Conservation (phyloP, 30 jellyfish, hydroid and myxozoan species). For the Chironex yamaguchii region DNA sequence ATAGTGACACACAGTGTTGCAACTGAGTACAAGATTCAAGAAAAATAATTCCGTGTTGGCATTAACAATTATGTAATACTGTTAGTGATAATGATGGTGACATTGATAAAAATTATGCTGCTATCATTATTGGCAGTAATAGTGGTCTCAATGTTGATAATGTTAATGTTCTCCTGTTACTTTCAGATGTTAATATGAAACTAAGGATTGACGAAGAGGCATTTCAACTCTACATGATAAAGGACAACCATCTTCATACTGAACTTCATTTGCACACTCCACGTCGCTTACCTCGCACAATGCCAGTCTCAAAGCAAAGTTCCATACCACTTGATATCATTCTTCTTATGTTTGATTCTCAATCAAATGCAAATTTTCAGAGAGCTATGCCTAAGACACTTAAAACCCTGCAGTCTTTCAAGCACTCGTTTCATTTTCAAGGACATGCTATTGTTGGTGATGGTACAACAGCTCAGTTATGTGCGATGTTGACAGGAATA, state of each 20-base stretch:
- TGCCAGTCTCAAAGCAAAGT: not conserved
- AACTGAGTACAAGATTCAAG: no score
- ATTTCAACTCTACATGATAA: not conserved
- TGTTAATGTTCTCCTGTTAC: no score
- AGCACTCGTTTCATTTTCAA: constrained; percentile 45
- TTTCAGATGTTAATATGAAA: not conserved
- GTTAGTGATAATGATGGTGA: no score
- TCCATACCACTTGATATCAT: constrained; percentile 47
- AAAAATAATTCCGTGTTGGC: no score
- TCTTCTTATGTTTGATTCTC: constrained; percentile 78
- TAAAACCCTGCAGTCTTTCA: constrained; percentile 15
- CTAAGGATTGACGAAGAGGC: not conserved
- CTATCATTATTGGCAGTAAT: no score
- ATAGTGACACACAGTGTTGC: no score
- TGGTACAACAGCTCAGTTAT: constrained; percentile 89
- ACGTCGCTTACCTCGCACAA: no score
- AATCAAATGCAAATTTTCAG: constrained; percentile 72
- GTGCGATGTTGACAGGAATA: constrained; percentile 70
- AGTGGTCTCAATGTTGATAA: no score
- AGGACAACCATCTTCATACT: not conserved
- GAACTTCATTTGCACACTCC: not conserved
- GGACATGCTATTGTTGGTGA: constrained; percentile 91
- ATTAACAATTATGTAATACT: no score
- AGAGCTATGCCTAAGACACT: constrained; percentile 57
- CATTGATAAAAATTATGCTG: no score